These are phyloP conservation scores for Dromaius novaehollandiae DNA, from an alignment of 2,113 vertebrate species.

Conservation along the genomic window DNA sequence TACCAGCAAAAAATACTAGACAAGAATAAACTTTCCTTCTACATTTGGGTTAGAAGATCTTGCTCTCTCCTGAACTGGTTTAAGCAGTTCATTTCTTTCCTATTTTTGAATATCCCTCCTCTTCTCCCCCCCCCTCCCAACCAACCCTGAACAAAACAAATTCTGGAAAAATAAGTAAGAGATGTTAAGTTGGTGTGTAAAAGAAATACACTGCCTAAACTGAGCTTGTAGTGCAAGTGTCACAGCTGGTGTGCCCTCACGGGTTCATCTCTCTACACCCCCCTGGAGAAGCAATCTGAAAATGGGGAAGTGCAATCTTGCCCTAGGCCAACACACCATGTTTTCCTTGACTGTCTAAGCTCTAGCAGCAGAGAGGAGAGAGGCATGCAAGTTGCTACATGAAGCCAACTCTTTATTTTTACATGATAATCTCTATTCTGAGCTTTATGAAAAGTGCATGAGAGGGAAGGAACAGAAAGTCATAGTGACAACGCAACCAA, in stretches of 20 bases:
- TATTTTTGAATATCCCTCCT: not conserved
- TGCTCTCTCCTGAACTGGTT: not conserved
- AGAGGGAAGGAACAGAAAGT: not conserved
- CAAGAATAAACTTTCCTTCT: not conserved
- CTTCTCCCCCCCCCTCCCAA: no score
- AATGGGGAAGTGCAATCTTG: not conserved
- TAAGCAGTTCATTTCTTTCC: not conserved
- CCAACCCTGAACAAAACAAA: not conserved
- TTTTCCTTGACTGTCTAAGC: not conserved
- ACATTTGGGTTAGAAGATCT: not conserved
- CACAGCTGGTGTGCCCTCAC: not conserved
- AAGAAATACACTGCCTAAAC: not conserved
- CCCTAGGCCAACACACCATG: not conserved
- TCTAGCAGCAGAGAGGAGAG: not conserved
- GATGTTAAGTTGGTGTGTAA: not conserved
- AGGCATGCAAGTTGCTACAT: not conserved
- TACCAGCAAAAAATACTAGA: not conserved
- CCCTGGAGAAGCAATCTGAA: not conserved
- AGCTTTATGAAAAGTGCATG: not conserved
- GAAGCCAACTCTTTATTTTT: slow-evolving; percentile 6
- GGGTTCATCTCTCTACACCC: not conserved
- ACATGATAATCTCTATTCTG: not conserved
- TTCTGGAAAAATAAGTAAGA: not conserved
- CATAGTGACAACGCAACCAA: not conserved
- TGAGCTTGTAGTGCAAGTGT: not conserved